These are phyloP conservation scores for Microplitis demolitor DNA, from an alignment of 1,140 invertebrate species.

Conservation along the genomic window DNA sequence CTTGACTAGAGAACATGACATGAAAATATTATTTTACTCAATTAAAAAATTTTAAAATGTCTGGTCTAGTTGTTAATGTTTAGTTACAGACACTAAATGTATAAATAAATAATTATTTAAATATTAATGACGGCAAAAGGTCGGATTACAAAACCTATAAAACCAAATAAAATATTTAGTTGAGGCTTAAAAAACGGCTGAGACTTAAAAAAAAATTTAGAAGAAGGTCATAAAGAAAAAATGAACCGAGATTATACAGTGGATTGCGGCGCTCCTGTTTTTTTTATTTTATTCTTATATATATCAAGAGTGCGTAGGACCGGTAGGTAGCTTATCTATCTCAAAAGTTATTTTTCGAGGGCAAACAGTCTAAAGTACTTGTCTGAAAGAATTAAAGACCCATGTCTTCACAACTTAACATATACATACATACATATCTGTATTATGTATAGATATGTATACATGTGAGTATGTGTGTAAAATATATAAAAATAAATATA, in stretches of 20 bases:
- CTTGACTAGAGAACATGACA: too few relatives aligned
- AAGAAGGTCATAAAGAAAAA: background rate
- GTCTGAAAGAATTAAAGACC: background rate
- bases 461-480: background rate
- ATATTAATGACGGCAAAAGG: too few relatives aligned
- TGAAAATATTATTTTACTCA: too few relatives aligned
- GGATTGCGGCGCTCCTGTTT: background rate
- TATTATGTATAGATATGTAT: background rate
- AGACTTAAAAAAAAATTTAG: too few relatives aligned
- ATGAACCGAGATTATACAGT: background rate
- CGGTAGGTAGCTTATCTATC: slow-evolving; percentile 7
- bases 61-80: background rate
- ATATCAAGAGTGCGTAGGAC: background rate
- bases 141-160: too few relatives aligned
- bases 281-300: background rate
- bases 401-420: background rate
- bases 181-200: too few relatives aligned
- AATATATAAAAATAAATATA: too few relatives aligned
- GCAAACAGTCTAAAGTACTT: slow-evolving; percentile 9
- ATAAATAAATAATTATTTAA: background rate
- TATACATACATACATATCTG: background rate
- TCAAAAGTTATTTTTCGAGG: slow-evolving; percentile 10
- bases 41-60: too few relatives aligned
- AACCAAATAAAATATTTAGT: too few relatives aligned
- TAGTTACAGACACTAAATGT: too few relatives aligned